Evolutionary conservation across 92 coral and sea anemone genomes (phyloP), one percentile per base, ranked within the genome.

Genomic region (Phenganax stokvisi): DNA sequence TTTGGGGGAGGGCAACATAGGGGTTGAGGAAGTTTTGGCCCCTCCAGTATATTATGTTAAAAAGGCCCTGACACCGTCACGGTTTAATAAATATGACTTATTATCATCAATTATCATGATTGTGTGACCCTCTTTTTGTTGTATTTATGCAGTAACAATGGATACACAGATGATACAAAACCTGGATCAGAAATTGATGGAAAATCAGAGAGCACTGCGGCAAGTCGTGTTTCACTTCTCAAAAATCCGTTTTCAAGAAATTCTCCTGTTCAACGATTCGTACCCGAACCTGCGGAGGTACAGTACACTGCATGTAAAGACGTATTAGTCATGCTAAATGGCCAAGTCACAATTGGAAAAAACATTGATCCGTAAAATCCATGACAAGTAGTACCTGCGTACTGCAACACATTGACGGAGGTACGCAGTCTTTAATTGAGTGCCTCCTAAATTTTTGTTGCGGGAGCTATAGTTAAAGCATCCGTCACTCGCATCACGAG

Each of bases 171-270:
- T 15, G 83, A 79, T 44, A 31, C 60, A 70, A 76, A 76, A 28
- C 53, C 56, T n/a, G 81, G 5, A 12, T 27, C 64, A 7, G 83
- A 79, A 15, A 29, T 63, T 63, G 74, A 52, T 30, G 74, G 51
- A 12, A 63, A 65, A 79, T 63, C 83, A 12, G 74, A 30, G 12
- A 64, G 83, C 29, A 68, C 73, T 1, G 47, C 83, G 63, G 83
- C 74, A 8, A 54, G 83, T 54, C 73, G 62, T 51, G 27, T 79
- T 79, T 77, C 81, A 47, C 74, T 51, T 10, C 65, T 79, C 9
- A 79, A 54, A 12, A 79, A 79, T 57, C 74, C 83, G 10, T 79
- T 79, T 79, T 63, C 83, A 0, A 63, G 30, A 57, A 79, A 13
- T 25, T 52, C 77, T 28, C 10, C 83, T 65, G 83, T 79, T 2